These are phyloP conservation scores for Zosterops hypoxanthus DNA, from an alignment of 2,113 vertebrate species.

Conservation along the genomic window DNA sequence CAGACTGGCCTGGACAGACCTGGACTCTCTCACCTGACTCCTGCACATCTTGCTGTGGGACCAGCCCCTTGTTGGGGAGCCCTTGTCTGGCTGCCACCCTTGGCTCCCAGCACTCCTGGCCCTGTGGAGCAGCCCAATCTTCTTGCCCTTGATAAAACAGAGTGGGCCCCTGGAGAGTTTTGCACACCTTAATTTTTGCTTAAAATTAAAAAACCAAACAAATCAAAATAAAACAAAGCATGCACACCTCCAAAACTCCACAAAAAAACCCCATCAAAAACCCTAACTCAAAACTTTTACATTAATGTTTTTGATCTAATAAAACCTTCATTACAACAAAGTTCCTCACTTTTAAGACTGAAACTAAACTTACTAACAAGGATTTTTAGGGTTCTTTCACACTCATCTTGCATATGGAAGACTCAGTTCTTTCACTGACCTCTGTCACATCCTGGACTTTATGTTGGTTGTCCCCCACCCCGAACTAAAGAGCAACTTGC, in stretches of 20 bases:
- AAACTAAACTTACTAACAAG: background rate
- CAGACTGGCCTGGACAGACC: background rate
- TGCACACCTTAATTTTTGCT: background rate
- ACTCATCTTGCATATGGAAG: background rate
- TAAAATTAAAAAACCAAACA: background rate
- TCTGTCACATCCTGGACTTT: background rate
- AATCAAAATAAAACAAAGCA: background rate
- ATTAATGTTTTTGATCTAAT: background rate
- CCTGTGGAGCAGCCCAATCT: background rate
- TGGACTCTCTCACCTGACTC: background rate
- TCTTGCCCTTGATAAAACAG: background rate
- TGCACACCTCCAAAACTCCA: rapidly evolving
- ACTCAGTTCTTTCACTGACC: background rate
- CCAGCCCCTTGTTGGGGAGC: background rate
- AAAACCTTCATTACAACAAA: background rate
- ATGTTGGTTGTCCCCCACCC: background rate
- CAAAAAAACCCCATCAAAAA: background rate
- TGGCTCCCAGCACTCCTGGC: background rate
- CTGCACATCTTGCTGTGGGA: background rate
- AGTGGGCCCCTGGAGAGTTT: background rate
- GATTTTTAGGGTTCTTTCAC: background rate
- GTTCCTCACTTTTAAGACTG: background rate
- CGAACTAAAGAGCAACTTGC: background rate
- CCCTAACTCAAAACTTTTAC: background rate
- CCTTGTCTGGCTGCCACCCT: background rate